These are phyloP conservation scores for Fabriciana adippe DNA, from an alignment of 2,888 invertebrate genomes.

Conservation along the genomic window DNA sequence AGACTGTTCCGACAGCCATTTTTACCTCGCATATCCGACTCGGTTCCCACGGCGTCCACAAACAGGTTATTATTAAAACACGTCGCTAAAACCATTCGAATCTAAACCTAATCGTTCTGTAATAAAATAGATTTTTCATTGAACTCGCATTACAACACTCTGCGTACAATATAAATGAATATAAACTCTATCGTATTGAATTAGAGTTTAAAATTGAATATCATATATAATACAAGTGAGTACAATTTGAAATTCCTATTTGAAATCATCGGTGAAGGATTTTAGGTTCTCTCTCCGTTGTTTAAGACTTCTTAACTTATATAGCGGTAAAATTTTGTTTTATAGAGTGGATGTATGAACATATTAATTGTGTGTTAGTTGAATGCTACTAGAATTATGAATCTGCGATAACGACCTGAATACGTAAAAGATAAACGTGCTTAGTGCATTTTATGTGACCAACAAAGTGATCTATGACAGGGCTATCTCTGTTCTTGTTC, in stretches of 20 bases:
- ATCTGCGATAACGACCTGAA: slow-evolving; percentile 4
- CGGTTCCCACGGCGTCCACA: slow-evolving; percentile 79
- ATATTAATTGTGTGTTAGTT: slow-evolving; percentile 57
- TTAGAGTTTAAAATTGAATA: slow-evolving; percentile 37
- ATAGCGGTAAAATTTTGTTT: slow-evolving; percentile 76
- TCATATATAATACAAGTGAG: slow-evolving; percentile 52
- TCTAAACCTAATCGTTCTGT: slow-evolving; percentile 48
- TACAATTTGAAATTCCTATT: slow-evolving; percentile 80
- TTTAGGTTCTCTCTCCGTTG: slow-evolving; percentile 76
- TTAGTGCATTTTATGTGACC: background rate
- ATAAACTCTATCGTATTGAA: background rate
- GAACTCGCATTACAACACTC: slow-evolving; percentile 27
- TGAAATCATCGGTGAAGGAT: slow-evolving; percentile 76
- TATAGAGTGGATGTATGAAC: slow-evolving; percentile 66
- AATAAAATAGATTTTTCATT: slow-evolving; percentile 52
- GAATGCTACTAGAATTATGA: slow-evolving; percentile 28
- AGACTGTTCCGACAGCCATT: slow-evolving; percentile 78
- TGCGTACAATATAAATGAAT: slow-evolving; percentile 7
- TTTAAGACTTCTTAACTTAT: slow-evolving; percentile 70
- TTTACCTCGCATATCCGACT: slow-evolving; percentile 80
- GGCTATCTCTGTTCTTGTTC: background rate
- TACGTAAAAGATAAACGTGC: background rate
- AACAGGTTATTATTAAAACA: slow-evolving; percentile 82
- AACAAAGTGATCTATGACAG: background rate
- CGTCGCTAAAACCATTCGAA: slow-evolving; percentile 53